Evolutionary conservation across 2,888 invertebrate genomes (phyloP).

Genomic region (Phorcus lineatus): DNA sequence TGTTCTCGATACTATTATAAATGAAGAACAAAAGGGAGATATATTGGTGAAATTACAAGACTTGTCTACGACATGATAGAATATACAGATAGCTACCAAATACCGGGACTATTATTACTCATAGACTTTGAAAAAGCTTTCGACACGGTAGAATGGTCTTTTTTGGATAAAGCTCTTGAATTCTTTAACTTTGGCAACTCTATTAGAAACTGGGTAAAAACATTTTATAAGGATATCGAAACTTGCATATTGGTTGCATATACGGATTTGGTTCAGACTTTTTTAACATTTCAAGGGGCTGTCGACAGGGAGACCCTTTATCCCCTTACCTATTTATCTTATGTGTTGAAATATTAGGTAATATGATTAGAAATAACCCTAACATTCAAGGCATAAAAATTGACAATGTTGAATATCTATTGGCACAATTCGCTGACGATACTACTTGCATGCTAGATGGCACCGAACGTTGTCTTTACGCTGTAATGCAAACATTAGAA

Average conservation of each 20-base stretch:
- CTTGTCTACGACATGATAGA: background rate
- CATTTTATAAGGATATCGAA: background rate
- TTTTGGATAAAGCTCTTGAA: background rate
- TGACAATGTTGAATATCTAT: background rate
- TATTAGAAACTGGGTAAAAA: background rate
- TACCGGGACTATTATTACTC: background rate
- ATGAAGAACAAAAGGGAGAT: slow-evolving; percentile 12
- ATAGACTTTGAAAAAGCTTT: slow-evolving; percentile 18
- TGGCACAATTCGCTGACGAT: slow-evolving; percentile 28
- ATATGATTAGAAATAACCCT: slow-evolving; percentile 13
- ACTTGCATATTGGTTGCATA: background rate
- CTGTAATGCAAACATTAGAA: background rate
- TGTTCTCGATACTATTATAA: background rate
- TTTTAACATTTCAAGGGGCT: slow-evolving; percentile 1
- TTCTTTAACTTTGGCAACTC: background rate
- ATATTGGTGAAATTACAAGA: background rate
- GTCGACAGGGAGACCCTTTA: slow-evolving; percentile 27
- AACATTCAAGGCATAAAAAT: slow-evolving; percentile 19
- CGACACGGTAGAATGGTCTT: background rate
- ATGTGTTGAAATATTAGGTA: slow-evolving; percentile 15
- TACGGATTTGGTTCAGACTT: background rate
- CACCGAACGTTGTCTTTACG: background rate
- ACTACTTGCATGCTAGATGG: slow-evolving; percentile 28
- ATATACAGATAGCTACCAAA: background rate
- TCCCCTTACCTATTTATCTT: background rate